These are phyloP conservation scores for Azorinus chamasolen DNA, from an alignment of 2,888 invertebrate species.

Conservation along the genomic window DNA sequence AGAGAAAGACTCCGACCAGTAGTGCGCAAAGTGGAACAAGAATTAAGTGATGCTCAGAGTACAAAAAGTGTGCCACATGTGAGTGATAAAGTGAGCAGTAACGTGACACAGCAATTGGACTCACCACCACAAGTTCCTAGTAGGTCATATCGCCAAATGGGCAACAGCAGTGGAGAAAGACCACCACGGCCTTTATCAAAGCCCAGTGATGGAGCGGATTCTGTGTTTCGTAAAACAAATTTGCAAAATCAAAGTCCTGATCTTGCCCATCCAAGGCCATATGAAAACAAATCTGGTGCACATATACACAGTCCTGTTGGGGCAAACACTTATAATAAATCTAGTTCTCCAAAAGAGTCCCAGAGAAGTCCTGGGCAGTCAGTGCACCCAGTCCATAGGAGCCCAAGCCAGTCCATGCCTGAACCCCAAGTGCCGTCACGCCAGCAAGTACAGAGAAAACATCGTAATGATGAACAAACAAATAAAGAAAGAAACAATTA, in stretches of 20 bases:
- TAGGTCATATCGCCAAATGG: conserved; percentile 48
- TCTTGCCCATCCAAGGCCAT: conserved; percentile 45
- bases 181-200: conserved; percentile 21
- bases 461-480: conserved; percentile 34
- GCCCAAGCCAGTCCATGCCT: conserved; percentile 48
- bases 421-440: conserved; percentile 49
- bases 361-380: neutral
- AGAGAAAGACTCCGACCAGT: conserved; percentile 58
- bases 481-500: conserved; percentile 52
- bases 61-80: neutral
- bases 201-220: conserved; percentile 17
- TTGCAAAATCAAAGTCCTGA: conserved; percentile 51
- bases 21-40: conserved; percentile 41
- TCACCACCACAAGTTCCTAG: conserved; percentile 52
- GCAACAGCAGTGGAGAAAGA: conserved; percentile 13
- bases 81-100: conserved; percentile 3
- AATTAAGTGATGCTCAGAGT: neutral
- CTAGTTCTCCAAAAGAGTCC: neutral
- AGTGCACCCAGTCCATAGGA: conserved; percentile 30
- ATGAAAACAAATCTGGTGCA: conserved; percentile 41
- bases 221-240: conserved; percentile 37
- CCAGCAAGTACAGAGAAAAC: conserved; percentile 31
- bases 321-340: conserved; percentile 25
- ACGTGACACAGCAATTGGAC: conserved; percentile 18
- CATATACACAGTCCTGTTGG: conserved; percentile 49